Evolutionary conservation across 2,888 invertebrate species (phyloP), one percentile per base, ranked within the genome.

Genomic region (Drosophila ezoana): DNA sequence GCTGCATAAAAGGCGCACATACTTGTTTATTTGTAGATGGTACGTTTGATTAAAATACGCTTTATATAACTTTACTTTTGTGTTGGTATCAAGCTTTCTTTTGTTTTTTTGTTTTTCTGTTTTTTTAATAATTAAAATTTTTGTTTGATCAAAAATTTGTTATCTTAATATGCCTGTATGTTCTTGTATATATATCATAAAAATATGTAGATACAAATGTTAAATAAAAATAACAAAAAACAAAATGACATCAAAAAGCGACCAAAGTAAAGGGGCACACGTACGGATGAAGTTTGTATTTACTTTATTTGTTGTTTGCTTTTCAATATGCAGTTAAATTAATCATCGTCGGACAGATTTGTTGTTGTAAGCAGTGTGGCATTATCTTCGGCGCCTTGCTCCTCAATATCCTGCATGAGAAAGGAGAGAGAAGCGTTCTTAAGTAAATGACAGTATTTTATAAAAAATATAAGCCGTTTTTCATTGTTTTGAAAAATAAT

Each of bases 261-360:
- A 56, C n/a, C 38, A 60, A 72, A 61, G 38, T 53, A 54, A 40
- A 33, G 61, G 60, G 57, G 52, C 48, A 68, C 51, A 76, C 63
- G 69, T 58, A 60, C 41, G 52, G 32, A 53, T 68, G 43, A 44
- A 51, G 18, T 40, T 23, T 41, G 1, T 60, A 1, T 16, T 38
- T 0, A 9, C 23, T 1, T 37, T 32, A 2, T 32, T 35, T n/a
- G n/a, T n/a, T n/a, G n/a, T n/a, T n/a, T 18, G 18, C 18, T 11
- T 35, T 33, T 41, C 38, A 47, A 53, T 32, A 44, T 38, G 59
- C 18, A 58, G 28, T n/a, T 41, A 43, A 66, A 70, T 90, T 91
- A 91, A 72, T 91, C 91, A 68, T 91, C 91, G 69, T 91, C 91
- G 65, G 91, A 92, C 72, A 90, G 81, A 82, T 90, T 91, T 69